Conservation (phyloP, 2,113 vertebrate species). For the Scytalopus superciliaris region DNA sequence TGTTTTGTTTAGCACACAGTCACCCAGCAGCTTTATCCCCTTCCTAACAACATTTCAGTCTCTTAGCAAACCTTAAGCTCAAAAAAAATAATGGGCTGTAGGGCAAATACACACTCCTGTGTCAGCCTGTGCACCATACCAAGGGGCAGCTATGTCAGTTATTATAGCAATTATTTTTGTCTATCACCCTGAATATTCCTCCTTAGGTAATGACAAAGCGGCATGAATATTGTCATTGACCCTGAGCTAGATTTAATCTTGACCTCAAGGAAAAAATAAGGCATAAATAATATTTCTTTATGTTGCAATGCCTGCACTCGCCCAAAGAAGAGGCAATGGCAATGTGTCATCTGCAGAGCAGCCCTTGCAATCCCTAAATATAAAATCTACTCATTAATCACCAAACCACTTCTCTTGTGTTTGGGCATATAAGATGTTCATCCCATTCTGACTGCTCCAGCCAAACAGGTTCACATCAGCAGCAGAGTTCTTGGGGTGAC, state of each 20-base stretch:
- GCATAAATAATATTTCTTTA: neutral
- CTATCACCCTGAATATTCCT: neutral
- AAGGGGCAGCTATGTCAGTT: neutral
- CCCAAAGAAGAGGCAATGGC: neutral
- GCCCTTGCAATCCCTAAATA: neutral
- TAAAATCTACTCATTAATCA: neutral
- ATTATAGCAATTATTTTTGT: neutral
- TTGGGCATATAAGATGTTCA: neutral
- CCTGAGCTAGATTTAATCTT: neutral
- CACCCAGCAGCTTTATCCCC: neutral
- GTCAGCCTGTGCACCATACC: neutral
- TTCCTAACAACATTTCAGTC: neutral
- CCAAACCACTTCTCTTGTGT: neutral
- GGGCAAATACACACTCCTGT: neutral
- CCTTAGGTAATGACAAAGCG: neutral
- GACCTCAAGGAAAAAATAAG: neutral
- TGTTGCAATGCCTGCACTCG: neutral
- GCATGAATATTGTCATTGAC: neutral
- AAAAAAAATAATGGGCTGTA: neutral
- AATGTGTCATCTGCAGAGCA: neutral
- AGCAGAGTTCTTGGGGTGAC: neutral
- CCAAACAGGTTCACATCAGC: neutral
- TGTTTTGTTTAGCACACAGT: neutral
- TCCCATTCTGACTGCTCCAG: neutral
- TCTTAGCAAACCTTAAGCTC: neutral